Conservation (phyloP, 2,797 vertebrate species). For the Arnoldichthys spilopterus region DNA sequence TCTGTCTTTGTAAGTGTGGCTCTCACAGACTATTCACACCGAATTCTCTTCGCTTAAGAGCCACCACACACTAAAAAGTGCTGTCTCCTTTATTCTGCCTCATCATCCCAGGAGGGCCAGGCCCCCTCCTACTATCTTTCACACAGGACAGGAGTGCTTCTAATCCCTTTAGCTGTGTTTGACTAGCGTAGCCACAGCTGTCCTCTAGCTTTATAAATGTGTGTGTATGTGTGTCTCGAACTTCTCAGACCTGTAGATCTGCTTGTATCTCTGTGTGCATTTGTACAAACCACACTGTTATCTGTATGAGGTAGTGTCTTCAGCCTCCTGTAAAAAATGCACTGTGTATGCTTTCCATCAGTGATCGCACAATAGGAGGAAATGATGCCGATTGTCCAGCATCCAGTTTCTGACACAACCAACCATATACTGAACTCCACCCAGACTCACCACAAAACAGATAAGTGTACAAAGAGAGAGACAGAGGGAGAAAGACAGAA, state of each 20-base stretch:
- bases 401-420: conserved; percentile 28
- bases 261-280: neutral
- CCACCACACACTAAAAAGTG: conserved; percentile 37
- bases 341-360: conserved; percentile 13
- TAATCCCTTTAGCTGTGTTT: conserved; percentile 52
- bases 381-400: conserved; percentile 49
- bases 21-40: conserved; percentile 35
- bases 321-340: neutral
- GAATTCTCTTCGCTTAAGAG: conserved; percentile 40
- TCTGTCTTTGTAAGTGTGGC: conserved; percentile 14
- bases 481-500: conserved; percentile 1
- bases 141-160: conserved; percentile 45
- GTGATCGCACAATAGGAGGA: conserved; percentile 49
- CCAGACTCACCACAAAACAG: conserved; percentile 36
- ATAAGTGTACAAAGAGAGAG: conserved; percentile 8
- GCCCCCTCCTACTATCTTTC: conserved; percentile 37
- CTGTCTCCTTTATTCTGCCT: conserved; percentile 22
- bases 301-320: conserved; percentile 10
- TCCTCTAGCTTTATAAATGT: conserved; percentile 5
- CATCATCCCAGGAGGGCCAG: conserved; percentile 26
- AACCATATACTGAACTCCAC: conserved; percentile 14
- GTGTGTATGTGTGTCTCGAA: conserved; percentile 2
- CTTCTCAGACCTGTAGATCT: conserved; percentile 1
- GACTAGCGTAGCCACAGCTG: conserved; percentile 52
- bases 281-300: conserved; percentile 7